Percentiles rank a stretch among this genome's conserved stretches.
phyloP scores from a whole-genome alignment of 2,113 vertebrate genomes.

The Oostethus manadensis region DNA sequence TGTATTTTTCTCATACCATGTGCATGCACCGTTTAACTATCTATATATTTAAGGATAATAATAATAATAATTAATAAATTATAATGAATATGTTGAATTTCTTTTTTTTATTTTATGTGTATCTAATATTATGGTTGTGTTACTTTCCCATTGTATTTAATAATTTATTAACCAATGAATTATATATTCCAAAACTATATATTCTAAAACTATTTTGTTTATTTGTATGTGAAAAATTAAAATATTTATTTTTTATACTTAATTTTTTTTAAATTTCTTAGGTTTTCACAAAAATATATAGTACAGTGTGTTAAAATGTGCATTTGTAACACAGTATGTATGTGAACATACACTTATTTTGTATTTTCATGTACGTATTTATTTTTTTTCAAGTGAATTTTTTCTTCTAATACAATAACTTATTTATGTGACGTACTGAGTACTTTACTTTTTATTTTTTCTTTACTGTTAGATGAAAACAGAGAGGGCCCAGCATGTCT shows the following conservation, averaged over 20 bases:
- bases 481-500: constrained; percentile 1
- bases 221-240: too few relatives aligned
- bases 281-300: too few relatives aligned
- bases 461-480: not conserved
- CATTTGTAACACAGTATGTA: not conserved
- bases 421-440: too few relatives aligned
- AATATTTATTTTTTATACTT: not conserved
- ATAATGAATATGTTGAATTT: too few relatives aligned
- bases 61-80: too few relatives aligned
- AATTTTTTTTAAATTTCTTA: not conserved
- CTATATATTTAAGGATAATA: not conserved
- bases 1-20: too few relatives aligned
- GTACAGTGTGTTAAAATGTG: not conserved
- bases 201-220: too few relatives aligned
- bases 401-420: not conserved
- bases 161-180: too few relatives aligned
- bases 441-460: not conserved
- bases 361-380: not conserved
- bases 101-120: too few relatives aligned
- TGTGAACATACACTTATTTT: not conserved
- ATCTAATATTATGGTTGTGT: too few relatives aligned
- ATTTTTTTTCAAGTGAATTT: not conserved
- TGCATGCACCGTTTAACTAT: too few relatives aligned
- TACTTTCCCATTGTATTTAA: not conserved
- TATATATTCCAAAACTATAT: too few relatives aligned